A percentile compares a stretch with the other conserved stretches of the same genome.
phyloP scores from a whole-genome alignment of 2,113 vertebrate species.

The Microtus richardsoni region DNA sequence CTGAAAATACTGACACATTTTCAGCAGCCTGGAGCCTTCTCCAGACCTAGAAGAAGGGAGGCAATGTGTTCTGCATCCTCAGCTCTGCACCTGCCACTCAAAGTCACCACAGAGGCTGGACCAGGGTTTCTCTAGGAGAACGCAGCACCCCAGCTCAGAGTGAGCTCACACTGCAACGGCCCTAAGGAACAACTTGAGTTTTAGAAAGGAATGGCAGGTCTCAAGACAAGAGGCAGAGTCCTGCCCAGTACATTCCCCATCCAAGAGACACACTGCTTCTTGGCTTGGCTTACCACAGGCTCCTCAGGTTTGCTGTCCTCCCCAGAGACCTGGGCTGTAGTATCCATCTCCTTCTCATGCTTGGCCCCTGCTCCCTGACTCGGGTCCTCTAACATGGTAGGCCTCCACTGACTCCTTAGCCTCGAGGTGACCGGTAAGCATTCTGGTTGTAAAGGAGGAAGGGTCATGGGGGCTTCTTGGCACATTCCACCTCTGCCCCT shows the following conservation, averaged over 20 bases:
- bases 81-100: no score
- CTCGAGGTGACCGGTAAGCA: slow-evolving; percentile 45
- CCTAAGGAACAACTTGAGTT: neutral
- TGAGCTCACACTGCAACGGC: rapidly evolving
- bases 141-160: rapidly evolving
- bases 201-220: rapidly evolving
- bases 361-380: rapidly evolving
- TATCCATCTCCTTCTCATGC: rapidly evolving
- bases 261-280: no score
- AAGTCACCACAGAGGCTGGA: no score
- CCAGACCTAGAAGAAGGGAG: no score
- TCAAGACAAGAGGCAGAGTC: neutral
- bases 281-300: slow-evolving; percentile 72
- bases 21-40: no score
- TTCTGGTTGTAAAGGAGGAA: slow-evolving; percentile 52
- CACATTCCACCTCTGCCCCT: no score
- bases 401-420: neutral
- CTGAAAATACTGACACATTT: neutral
- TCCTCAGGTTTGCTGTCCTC: slow-evolving; percentile 37
- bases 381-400: slow-evolving; percentile 24
- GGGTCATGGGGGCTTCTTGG: neutral
- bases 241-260: neutral
- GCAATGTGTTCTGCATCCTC: rapidly evolving
- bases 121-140: neutral
- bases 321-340: neutral